Conservation (phyloP, 2,797 vertebrate species). For the Lerista edwardsae region DNA sequence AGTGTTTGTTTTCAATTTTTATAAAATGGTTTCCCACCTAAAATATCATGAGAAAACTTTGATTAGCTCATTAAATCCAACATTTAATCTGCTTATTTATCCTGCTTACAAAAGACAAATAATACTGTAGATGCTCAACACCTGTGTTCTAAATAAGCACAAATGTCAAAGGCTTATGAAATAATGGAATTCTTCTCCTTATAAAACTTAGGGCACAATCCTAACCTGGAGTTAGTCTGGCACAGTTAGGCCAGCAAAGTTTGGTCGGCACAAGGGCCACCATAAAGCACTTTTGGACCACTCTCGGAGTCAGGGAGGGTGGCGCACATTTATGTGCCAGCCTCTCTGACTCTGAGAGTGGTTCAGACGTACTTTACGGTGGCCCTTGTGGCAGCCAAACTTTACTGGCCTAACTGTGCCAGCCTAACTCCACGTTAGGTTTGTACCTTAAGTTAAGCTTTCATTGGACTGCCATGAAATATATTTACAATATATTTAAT, state of each 20-base stretch:
- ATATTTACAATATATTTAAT: constrained; percentile 22
- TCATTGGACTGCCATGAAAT: constrained; percentile 7
- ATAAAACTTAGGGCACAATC: neutral
- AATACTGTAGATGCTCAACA: constrained; percentile 17
- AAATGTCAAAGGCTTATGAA: constrained; percentile 26
- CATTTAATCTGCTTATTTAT: constrained; percentile 14
- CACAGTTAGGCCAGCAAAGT: too few species aligned
- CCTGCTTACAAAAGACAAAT: constrained; percentile 3
- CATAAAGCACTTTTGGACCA: too few species aligned
- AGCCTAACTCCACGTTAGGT: too few species aligned
- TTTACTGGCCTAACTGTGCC: too few species aligned
- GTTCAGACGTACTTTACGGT: too few species aligned
- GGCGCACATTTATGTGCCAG: too few species aligned
- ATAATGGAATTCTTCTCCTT: constrained; percentile 11
- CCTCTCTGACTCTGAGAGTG: too few species aligned
- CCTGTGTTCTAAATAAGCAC: constrained; percentile 13
- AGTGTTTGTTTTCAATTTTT: neutral
- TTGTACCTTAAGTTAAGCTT: neutral
- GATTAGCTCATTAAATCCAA: neutral
- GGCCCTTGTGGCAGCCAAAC: too few species aligned
- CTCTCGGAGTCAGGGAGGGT: too few species aligned
- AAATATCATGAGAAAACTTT: neutral
- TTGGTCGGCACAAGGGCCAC: too few species aligned
- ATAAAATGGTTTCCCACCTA: neutral
- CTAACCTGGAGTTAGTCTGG: too few species aligned